A percentile compares a stretch with the other conserved stretches of the same genome.
Conservation (phyloP, 2,888 invertebrate species). For the Melieria omissa region DNA sequence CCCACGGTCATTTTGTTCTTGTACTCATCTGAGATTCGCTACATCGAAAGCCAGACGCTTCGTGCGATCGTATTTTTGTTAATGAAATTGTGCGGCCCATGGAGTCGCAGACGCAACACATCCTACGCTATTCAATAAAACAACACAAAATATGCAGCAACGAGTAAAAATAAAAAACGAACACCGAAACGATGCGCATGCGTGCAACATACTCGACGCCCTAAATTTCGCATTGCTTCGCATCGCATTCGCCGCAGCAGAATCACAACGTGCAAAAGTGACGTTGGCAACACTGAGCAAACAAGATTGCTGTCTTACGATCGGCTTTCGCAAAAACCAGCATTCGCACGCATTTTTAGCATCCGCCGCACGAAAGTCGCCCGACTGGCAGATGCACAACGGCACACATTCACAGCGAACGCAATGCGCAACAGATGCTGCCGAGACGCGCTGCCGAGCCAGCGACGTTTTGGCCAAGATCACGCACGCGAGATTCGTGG, state of each 20-base stretch:
- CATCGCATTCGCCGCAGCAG: background rate
- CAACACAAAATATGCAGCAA: too few species aligned
- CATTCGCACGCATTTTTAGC: background rate
- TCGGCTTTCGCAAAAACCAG: background rate
- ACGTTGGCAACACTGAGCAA: slow-evolving; percentile 2
- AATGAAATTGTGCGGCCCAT: too few species aligned
- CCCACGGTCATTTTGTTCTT: too few species aligned
- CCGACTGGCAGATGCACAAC: background rate
- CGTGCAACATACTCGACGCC: background rate
- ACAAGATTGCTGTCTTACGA: background rate
- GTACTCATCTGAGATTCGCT: too few species aligned
- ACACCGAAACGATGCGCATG: background rate
- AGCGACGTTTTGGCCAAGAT: slow-evolving; percentile 18
- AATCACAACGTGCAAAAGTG: background rate
- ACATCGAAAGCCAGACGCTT: too few species aligned
- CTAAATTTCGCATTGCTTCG: background rate
- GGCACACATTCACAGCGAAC: background rate
- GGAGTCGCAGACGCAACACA: too few species aligned
- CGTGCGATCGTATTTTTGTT: too few species aligned
- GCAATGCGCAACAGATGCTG: background rate
- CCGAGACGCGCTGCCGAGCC: too few species aligned
- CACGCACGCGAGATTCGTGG: slow-evolving; percentile 11
- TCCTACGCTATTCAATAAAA: too few species aligned
- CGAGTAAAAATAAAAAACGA: too few species aligned
- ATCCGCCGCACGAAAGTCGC: background rate